Evolutionary conservation across 1,140 invertebrate genomes (phyloP), one percentile per base, ranked within the genome.

Genomic region (Chlorops oryzae): DNA sequence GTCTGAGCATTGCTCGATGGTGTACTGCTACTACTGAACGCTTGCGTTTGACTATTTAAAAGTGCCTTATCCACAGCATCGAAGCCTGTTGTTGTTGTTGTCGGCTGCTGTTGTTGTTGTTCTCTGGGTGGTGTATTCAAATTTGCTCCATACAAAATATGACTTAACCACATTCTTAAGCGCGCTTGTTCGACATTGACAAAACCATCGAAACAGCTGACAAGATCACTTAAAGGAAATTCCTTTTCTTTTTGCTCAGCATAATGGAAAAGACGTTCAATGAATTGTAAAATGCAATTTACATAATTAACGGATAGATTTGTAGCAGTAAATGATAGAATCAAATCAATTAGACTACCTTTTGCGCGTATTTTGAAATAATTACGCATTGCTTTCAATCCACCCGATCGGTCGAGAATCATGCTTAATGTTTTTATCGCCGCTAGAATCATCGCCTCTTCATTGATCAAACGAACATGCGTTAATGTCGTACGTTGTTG

Each of bases 231-330:
- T 37, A 88, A 75, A 39, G 77, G 80, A 5, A 80, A 79, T 54
- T 84, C 80, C 2, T 74, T 75, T 17, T 76, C 73, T 4, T 68
- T 59, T 54, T 72, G 76, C 57, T 80, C 73, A 65, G 83, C 77
- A n/a, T 82, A 76, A 69, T 83, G 81, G 57, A 89, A 88, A 5
- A 92, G 71, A 63, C 82, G 84, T 57, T 87, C 88, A 59, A 91
- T 87, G 58, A 90, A 88, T 58, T 86, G 85, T 17, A 91, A 71
- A 23, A 95, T 83, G 57, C 84, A 79, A 13, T 83, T 85, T 3
- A 85, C 81, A 64, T 90, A 93, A 13, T 81, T 77, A 51, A 82
- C 80, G 1, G 82, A 82, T 21, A 86, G 72, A 51, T 82, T 80
- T 1, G 81, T 79, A 35, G 76, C 79, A 0, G 88, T 81, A 5